Evolutionary conservation across 1,140 invertebrate species (phyloP), one percentile per base, ranked within the genome.

Genomic region (Eueides isabella): DNA sequence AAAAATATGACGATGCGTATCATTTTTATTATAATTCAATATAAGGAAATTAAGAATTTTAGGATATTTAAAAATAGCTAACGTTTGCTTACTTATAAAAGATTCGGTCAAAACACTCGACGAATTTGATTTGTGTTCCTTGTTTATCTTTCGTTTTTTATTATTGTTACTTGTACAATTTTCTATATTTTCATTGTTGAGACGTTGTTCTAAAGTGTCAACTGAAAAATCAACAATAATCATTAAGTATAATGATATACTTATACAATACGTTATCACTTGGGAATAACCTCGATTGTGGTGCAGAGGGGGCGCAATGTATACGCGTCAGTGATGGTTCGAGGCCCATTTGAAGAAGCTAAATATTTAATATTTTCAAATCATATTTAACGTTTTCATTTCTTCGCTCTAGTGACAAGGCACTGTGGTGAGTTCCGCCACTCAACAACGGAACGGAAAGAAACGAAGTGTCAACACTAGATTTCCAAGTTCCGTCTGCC

Each of bases 191-290:
- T 19, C 19, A 71, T 29, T 48, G 2, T 63, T 26, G 5, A 74
- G n/a, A 6, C 72, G 63, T 26, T 77, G 30, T 64, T 77, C 72
- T 67, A 77, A 28, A 55, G 23, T 35, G 64, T 77, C 69, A 23
- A 74, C 76, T 74, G 61, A 44, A 77, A 74, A 55, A 23, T 4
- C 12, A 38, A 38, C 3, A 38, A 38, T 38, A 1, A 5, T 38
- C 35, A 4, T 14, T 38, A 3, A 38, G 2, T 5, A 0, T 5
- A 3, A 7, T n/a, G n/a, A 44, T 38, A 38, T 38, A 16, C 9
- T 44, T 5, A 41, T 41, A 41, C 1, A 12, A n/a, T n/a, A n/a
- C n/a, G n/a, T n/a, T n/a, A n/a, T n/a, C n/a, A n/a, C n/a, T n/a
- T n/a, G n/a, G n/a, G n/a, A n/a, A n/a, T n/a, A n/a, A n/a, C n/a